These are phyloP conservation scores for Indicator indicator DNA, from an alignment of 2,113 vertebrate genomes.

Conservation along the genomic window DNA sequence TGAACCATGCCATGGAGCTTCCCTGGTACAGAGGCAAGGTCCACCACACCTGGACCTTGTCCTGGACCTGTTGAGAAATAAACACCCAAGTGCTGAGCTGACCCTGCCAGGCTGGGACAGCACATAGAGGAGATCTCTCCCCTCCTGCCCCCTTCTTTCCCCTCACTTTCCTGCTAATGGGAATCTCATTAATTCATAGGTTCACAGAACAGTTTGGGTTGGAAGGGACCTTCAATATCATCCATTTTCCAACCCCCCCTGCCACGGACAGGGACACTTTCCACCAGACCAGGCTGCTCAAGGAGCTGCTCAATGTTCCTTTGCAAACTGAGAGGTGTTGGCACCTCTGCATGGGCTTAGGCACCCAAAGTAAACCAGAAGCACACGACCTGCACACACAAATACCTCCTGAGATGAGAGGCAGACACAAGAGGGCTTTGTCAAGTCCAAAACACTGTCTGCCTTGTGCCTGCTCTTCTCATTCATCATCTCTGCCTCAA, in stretches of 20 bases:
- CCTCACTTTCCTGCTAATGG: neutral
- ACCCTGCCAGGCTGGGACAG: neutral
- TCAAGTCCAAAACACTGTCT: neutral
- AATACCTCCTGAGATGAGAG: rapidly evolving
- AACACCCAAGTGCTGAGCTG: neutral
- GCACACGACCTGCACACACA: rapidly evolving
- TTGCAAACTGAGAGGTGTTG: rapidly evolving
- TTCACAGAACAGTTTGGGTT: too few species aligned
- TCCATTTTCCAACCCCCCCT: too few species aligned
- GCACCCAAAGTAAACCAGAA: neutral
- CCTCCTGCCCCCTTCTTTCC: neutral
- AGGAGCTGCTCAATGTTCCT: too few species aligned
- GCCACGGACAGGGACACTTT: too few species aligned
- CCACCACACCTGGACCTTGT: neutral
- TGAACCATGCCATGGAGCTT: rapidly evolving
- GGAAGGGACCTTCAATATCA: too few species aligned
- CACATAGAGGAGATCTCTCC: rapidly evolving
- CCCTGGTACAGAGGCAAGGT: too few species aligned
- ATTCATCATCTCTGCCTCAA: rapidly evolving
- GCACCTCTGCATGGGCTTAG: neutral
- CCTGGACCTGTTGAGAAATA: neutral
- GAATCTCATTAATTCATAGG: neutral
- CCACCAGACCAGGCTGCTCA: too few species aligned
- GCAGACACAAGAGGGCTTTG: neutral
- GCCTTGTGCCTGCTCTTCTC: neutral